Conservation (phyloP, 2,797 vertebrate genomes). For the Danionella dracula region DNA sequence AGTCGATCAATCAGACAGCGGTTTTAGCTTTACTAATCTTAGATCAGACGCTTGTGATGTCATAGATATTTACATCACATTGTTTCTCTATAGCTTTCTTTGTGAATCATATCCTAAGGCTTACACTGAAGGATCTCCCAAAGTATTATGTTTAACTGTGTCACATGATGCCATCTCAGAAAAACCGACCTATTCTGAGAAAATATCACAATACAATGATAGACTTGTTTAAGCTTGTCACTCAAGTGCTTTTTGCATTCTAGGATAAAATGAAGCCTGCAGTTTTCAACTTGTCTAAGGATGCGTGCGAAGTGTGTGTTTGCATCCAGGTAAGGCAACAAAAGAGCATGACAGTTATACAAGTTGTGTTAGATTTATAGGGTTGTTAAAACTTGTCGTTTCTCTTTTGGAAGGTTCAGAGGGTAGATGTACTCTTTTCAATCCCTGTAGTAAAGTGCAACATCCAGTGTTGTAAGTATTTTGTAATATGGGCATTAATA, state of each 20-base stretch:
- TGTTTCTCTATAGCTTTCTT: background rate
- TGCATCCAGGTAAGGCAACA: conserved; percentile 38
- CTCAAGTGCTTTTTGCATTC: background rate
- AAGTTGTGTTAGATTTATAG: background rate
- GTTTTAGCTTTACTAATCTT: background rate
- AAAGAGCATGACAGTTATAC: background rate
- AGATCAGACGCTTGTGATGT: background rate
- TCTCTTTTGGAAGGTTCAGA: conserved; percentile 23
- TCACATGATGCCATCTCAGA: background rate
- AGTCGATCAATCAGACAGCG: background rate
- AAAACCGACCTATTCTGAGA: background rate
- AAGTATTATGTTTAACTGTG: background rate
- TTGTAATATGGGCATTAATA: too few relatives aligned
- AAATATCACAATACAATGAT: background rate
- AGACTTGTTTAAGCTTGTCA: conserved; percentile 18
- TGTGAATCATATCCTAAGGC: background rate
- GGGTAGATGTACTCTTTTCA: conserved; percentile 33
- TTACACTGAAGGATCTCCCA: background rate
- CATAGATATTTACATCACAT: background rate
- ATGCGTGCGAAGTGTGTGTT: conserved; percentile 16
- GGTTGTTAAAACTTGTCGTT: background rate
- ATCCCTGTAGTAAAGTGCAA: conserved; percentile 25
- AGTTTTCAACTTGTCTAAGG: conserved; percentile 29
- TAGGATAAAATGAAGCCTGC: conserved; percentile 30
- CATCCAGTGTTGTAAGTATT: conserved; percentile 39